Percentiles rank a stretch among this genome's conserved stretches.
Conservation (phyloP, 2,888 invertebrate species). For the Adelognathus sp. region DNA sequence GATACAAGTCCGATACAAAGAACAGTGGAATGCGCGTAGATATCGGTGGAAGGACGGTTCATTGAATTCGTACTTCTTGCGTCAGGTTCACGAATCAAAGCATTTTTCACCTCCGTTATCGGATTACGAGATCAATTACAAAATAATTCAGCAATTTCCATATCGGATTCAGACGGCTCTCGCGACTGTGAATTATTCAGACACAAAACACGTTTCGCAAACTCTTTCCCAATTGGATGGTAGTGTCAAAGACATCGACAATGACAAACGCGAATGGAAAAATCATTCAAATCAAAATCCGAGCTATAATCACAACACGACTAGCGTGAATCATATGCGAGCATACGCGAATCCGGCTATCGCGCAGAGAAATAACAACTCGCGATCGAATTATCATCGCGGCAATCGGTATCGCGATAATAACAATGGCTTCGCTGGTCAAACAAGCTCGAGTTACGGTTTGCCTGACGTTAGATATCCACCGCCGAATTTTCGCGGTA, state of each 20-base stretch:
- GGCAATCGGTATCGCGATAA: neutral
- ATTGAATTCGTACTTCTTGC: slow-evolving; percentile 34
- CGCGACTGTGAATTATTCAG: slow-evolving; percentile 1
- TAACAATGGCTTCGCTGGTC: neutral
- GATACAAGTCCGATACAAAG: slow-evolving; percentile 33
- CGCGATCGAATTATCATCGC: neutral
- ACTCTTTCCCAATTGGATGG: slow-evolving; percentile 15
- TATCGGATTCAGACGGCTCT: slow-evolving; percentile 11
- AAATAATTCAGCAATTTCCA: slow-evolving; percentile 40
- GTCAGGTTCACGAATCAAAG: slow-evolving; percentile 36
- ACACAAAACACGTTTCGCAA: neutral
- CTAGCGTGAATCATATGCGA: neutral
- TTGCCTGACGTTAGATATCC: neutral
- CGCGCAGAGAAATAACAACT: no score
- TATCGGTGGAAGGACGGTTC: slow-evolving; percentile 33
- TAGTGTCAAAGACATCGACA: neutral
- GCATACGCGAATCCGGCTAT: neutral
- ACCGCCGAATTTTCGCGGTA: neutral
- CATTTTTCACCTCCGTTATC: slow-evolving; percentile 11
- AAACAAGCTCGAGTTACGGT: no score
- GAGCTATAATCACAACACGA: neutral
- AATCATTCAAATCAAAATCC: neutral
- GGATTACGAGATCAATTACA: slow-evolving; percentile 24
- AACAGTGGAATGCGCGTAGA: slow-evolving; percentile 14
- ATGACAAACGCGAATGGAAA: slow-evolving; percentile 4